These are phyloP conservation scores for Gymnothorax javanicus DNA, from an alignment of 2,797 vertebrate genomes.

Conservation along the genomic window DNA sequence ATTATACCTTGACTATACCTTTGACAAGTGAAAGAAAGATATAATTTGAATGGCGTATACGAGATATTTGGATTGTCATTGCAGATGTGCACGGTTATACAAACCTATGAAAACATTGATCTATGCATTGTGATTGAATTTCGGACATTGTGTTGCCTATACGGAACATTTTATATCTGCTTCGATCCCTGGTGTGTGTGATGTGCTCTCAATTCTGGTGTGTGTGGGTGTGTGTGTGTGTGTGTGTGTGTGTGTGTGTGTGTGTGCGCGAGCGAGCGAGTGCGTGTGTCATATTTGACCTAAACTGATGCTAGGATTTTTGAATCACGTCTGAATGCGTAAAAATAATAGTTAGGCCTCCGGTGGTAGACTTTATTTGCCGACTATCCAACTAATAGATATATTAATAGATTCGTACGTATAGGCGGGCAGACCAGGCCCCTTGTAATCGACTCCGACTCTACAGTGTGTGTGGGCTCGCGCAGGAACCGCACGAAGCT, in stretches of 20 bases:
- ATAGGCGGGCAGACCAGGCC: neutral
- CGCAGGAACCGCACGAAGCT: neutral
- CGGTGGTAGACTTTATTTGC: neutral
- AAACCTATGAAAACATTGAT: neutral
- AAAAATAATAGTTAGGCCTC: neutral
- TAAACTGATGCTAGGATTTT: neutral
- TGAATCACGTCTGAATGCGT: neutral
- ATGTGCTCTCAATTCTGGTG: neutral
- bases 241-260: neutral
- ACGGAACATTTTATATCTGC: neutral
- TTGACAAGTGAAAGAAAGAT: neutral
- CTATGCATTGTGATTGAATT: neutral
- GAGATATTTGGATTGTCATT: neutral
- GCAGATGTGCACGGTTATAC: neutral
- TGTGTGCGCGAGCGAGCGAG: neutral
- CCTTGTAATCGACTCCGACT: neutral
- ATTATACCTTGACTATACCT: neutral
- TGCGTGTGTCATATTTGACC: neutral
- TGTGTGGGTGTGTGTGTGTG: neutral
- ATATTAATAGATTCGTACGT: neutral
- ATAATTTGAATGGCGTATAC: neutral
- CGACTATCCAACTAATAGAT: neutral
- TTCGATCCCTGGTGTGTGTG: neutral
- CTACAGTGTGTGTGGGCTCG: constrained; percentile 8
- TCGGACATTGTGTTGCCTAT: neutral